Evolutionary conservation across 2,113 vertebrate species (phyloP), one percentile per base, ranked within the genome.

Genomic region (Anarrhichthys ocellatus): DNA sequence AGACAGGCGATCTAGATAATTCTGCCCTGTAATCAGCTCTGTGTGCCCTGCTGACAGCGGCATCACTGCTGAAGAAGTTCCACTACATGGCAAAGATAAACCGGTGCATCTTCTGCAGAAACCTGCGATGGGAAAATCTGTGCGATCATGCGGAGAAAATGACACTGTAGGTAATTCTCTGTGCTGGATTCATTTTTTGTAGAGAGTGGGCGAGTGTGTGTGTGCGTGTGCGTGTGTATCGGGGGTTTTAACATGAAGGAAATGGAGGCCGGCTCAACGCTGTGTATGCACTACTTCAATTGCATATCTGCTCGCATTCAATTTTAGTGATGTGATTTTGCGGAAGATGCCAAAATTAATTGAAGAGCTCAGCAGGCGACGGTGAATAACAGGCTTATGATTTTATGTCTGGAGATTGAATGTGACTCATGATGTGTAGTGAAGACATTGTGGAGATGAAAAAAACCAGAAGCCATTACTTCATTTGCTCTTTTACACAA

Each of bases 1-100:
- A 90, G 92, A 90, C 89, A 86, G 88, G 86, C 78, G 83, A 93
- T 94, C 79, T 70, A 92, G 93, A 94, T 94, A 85, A 94, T 92
- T 91, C 88, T 74, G 65, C 73, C 63, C 76, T 78, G 89, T 89
- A 92, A 94, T 94, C 93, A 93, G 90, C 76, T 84, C 81, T 91
- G 90, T 92, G 93, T 92, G 82, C 83, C 20, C 66, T 73, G 80
- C 88, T 84, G 91, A 87, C 88, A 85, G 81, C 50, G 24, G 81
- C 77, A 69, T 82, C 80, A 62, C 56, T 15, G 74, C 40, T n/a
- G 78, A 87, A 74, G 82, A 86, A 85, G 77, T 85, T 89, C 86
- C 82, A 79, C 88, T 70, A 81, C 86, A 78, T n/a, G 80, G 54
- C 44, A 46, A 70, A 93, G 90, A 93, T 92, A 76, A 87, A 88